phyloP scores from a whole-genome alignment of 2,797 vertebrate species.

The Allobates femoralis region DNA sequence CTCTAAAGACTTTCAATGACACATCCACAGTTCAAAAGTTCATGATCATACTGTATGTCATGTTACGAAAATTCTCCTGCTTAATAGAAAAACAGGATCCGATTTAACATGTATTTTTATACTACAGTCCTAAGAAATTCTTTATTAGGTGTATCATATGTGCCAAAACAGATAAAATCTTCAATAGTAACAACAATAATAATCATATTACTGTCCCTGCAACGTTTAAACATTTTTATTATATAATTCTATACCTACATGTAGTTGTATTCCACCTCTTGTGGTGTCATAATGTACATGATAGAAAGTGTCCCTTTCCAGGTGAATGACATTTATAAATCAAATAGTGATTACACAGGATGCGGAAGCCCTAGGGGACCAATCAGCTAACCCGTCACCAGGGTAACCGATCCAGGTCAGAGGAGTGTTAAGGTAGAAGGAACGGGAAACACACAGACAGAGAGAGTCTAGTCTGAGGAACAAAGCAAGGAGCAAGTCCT shows the following conservation, averaged over 20 bases:
- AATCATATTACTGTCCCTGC: neutral
- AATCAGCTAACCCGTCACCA: too few species aligned
- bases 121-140: neutral
- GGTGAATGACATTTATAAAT: too few species aligned
- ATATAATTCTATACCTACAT: neutral
- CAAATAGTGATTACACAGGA: too few species aligned
- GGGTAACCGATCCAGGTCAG: too few species aligned
- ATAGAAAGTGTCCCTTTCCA: too few species aligned
- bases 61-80: neutral
- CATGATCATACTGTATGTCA: neutral
- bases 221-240: neutral
- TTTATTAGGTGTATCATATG: neutral
- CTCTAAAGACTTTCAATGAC: conserved; percentile 16
- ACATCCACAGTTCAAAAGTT: conserved; percentile 24
- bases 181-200: neutral
- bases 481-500: too few species aligned
- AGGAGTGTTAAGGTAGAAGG: too few species aligned
- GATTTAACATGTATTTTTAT: conserved; percentile 11
- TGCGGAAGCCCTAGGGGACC: too few species aligned
- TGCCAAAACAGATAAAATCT: neutral
- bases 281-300: too few species aligned
- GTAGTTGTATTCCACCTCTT: neutral
- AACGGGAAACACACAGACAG: too few species aligned
- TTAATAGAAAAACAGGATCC: conserved; percentile 20
- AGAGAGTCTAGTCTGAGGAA: too few species aligned